Conservation (phyloP, 2,797 vertebrate genomes). For the Lepilemur septentrionalis region DNA sequence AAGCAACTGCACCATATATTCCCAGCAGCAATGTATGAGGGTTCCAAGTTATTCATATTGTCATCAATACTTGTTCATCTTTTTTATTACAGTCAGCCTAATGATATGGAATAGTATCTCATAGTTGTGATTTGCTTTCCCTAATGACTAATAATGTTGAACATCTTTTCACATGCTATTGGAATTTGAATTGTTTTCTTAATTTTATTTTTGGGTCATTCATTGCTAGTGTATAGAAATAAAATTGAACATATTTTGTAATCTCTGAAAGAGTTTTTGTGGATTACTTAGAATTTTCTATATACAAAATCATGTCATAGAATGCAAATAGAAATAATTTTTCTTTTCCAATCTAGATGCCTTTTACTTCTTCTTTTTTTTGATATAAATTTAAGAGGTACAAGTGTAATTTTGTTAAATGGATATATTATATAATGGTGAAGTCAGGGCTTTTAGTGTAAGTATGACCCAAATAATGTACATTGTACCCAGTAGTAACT, state of each 20-base stretch:
- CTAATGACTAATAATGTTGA: neutral
- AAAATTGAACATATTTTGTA: neutral
- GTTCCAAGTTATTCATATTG: neutral
- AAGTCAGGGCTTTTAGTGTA: no score
- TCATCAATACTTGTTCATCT: neutral
- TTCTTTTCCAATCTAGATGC: neutral
- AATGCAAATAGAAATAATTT: neutral
- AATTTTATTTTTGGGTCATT: conserved; percentile 6
- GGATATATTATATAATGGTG: no score
- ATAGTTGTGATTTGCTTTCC: neutral
- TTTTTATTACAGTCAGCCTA: neutral
- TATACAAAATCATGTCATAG: neutral
- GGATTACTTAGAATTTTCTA: neutral
- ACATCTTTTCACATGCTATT: neutral
- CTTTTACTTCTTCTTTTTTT: neutral
- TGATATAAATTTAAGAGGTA: no score
- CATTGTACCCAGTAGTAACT: no score
- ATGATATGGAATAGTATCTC: neutral
- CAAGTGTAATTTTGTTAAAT: no score
- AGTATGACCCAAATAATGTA: no score
- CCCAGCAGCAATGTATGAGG: neutral
- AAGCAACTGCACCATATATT: neutral
- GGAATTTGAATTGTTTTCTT: conserved; percentile 18
- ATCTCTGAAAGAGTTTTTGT: neutral
- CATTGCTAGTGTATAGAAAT: neutral